Percentiles rank a stretch among this genome's conserved stretches.
phyloP scores from a whole-genome alignment of 2,113 vertebrate species.

The Pseudonaja textilis region DNA sequence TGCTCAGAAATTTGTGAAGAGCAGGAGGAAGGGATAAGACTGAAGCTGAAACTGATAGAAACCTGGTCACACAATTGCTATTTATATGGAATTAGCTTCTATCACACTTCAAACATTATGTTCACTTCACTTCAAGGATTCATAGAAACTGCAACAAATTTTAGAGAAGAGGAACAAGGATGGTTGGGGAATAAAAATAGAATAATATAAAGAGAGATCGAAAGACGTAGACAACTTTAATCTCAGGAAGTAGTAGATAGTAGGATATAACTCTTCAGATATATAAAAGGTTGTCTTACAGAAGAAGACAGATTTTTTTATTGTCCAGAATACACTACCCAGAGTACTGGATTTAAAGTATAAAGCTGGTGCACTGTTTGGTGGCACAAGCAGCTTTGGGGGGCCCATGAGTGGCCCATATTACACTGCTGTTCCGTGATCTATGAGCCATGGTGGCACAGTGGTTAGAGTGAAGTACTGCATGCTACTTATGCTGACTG shows the following conservation, averaged over 20 bases:
- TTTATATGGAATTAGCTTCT: neutral
- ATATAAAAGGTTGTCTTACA: neutral
- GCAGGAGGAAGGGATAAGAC: neutral
- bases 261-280: neutral
- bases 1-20: neutral
- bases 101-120: neutral
- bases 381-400: neutral
- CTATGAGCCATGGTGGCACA: too few species aligned
- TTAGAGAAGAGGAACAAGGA: neutral
- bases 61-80: neutral
- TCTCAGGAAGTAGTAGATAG: neutral
- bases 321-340: neutral
- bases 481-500: too few species aligned
- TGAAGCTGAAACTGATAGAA: neutral
- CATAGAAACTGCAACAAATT: neutral
- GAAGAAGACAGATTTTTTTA: neutral
- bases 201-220: neutral
- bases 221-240: neutral
- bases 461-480: too few species aligned
- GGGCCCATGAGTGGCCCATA: neutral
- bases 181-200: neutral
- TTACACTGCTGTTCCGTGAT: neutral
- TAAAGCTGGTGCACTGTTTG: neutral
- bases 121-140: neutral
- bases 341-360: neutral